A percentile compares a stretch with the other conserved stretches of the same genome.
Evolutionary conservation across 2,113 vertebrate genomes (phyloP).

Genomic region (Canis aureus): DNA sequence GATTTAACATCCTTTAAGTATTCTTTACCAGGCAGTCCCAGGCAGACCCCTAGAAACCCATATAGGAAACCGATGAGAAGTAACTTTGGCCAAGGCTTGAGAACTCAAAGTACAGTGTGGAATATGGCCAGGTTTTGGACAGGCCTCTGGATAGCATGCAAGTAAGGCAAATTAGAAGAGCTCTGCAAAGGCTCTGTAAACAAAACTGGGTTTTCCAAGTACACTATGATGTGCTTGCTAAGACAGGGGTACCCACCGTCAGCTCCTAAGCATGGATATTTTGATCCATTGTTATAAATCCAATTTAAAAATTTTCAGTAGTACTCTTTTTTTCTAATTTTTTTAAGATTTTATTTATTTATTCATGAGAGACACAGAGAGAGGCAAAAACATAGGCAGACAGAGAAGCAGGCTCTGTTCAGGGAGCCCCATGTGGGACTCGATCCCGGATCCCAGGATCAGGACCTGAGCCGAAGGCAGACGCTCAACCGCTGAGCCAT

Average conservation of each 20-base stretch:
- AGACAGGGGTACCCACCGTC: neutral
- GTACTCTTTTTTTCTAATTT: neutral
- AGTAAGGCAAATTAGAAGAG: neutral
- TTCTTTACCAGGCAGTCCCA: neutral
- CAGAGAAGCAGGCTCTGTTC: too few species aligned
- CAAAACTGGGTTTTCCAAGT: neutral
- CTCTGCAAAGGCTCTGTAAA: neutral
- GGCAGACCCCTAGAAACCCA: neutral
- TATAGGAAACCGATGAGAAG: neutral
- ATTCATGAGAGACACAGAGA: too few species aligned
- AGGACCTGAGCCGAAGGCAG: too few species aligned
- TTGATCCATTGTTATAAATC: neutral
- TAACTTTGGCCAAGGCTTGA: neutral
- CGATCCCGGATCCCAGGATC: too few species aligned
- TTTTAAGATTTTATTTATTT: too few species aligned
- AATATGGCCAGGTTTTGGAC: neutral
- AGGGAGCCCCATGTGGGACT: too few species aligned
- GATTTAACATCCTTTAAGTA: neutral
- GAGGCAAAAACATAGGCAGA: too few species aligned
- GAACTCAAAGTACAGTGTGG: neutral
- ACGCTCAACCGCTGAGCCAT: too few species aligned
- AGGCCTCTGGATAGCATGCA: neutral
- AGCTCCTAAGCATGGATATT: neutral
- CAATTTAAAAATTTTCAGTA: constrained; percentile 12
- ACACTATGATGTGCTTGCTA: neutral